These are phyloP conservation scores for Trichonephila clavipes DNA, from an alignment of 1,140 invertebrate species.

Conservation along the genomic window DNA sequence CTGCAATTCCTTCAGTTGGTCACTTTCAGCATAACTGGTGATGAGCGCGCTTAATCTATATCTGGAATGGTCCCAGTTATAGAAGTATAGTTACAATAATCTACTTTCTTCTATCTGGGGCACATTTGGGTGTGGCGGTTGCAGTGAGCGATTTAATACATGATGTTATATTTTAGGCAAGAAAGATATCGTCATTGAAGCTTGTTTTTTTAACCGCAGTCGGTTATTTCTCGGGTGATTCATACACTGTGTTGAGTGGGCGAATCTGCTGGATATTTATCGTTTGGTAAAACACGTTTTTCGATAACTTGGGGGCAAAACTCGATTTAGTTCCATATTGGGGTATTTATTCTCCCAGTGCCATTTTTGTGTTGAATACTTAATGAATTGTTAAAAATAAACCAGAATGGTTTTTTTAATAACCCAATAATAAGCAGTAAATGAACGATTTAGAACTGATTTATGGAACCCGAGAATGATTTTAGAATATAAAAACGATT, in stretches of 20 bases:
- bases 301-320: conserved; percentile 1
- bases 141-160: background rate
- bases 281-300: background rate
- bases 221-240: conserved; percentile 17
- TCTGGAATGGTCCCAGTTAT: conserved; percentile 52
- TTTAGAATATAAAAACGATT: too few relatives aligned
- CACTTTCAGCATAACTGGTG: conserved; percentile 5
- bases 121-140: conserved; percentile 52
- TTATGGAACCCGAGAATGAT: background rate
- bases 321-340: background rate
- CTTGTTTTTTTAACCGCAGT: conserved; percentile 27
- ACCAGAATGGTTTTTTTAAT: background rate
- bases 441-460: background rate
- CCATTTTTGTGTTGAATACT: background rate
- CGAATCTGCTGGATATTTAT: background rate
- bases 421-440: background rate
- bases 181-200: conserved; percentile 11
- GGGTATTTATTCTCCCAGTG: background rate
- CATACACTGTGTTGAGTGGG: background rate
- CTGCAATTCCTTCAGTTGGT: background rate
- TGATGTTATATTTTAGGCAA: background rate
- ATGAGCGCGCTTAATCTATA: conserved; percentile 26
- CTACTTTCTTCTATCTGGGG: conserved; percentile 55
- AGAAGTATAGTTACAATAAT: conserved; percentile 51
- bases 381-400: background rate